These are phyloP conservation scores for Pipistrellus pygmaeus DNA, from an alignment of 2,797 vertebrate species.

Conservation along the genomic window DNA sequence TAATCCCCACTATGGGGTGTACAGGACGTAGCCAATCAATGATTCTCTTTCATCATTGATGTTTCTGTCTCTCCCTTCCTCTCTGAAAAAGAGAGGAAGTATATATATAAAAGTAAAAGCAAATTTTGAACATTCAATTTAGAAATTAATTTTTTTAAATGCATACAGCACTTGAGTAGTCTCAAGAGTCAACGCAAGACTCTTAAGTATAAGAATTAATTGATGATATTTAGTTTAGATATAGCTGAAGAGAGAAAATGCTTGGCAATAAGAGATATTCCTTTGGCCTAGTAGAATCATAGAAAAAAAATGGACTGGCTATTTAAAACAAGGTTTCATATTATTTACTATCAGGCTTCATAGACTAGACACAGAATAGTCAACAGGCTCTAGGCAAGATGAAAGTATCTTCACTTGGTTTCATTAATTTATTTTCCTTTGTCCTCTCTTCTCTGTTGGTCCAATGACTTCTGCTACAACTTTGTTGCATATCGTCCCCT, in stretches of 20 bases:
- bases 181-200: not conserved
- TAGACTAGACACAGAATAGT: not conserved
- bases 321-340: not conserved
- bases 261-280: not conserved
- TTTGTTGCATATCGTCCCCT: not conserved
- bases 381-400: not conserved
- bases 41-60: too few species aligned
- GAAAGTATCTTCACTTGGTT: not conserved
- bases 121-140: constrained; percentile 17
- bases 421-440: not conserved
- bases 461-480: not conserved
- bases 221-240: not conserved
- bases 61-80: too few species aligned
- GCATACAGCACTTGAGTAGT: not conserved
- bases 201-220: not conserved
- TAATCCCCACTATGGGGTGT: too few species aligned
- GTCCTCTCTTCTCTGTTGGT: not conserved
- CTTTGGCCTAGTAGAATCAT: not conserved
- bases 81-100: too few species aligned
- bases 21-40: too few species aligned
- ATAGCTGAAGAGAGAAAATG: not conserved
- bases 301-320: not conserved
- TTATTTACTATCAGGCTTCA: not conserved
- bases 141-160: not conserved
- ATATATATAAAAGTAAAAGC: not conserved